These are phyloP conservation scores for Festucalex cinctus DNA, from an alignment of 2,113 vertebrate genomes.

Conservation along the genomic window DNA sequence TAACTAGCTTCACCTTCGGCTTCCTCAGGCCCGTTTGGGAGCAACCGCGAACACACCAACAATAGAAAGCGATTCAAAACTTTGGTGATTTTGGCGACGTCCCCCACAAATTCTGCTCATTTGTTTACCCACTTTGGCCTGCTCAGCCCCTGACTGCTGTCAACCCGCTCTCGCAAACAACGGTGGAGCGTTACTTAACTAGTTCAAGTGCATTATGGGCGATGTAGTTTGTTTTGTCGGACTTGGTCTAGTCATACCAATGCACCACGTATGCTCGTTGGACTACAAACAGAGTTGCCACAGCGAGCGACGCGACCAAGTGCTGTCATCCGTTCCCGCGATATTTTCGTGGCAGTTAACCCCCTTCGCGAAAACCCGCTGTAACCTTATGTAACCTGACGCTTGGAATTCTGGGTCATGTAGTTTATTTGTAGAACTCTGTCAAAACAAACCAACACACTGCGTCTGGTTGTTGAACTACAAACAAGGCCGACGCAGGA, in stretches of 20 bases:
- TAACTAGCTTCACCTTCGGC: constrained; percentile 6
- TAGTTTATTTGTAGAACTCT: background rate
- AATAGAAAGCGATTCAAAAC: background rate
- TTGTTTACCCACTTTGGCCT: constrained; percentile 65
- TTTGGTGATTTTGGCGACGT: background rate
- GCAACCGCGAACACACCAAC: constrained; percentile 20
- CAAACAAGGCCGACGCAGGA: constrained; percentile 39
- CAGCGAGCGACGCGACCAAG: constrained; percentile 38
- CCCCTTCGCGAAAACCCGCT: too few species aligned
- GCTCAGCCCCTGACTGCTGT: constrained; percentile 45
- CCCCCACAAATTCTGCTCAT: constrained; percentile 29
- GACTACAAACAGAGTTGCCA: constrained; percentile 42
- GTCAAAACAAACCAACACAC: rapidly evolving
- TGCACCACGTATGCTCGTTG: rapidly evolving
- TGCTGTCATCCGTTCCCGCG: background rate
- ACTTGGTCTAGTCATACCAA: rapidly evolving
- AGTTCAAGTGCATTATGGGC: constrained; percentile 40
- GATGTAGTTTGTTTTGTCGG: background rate
- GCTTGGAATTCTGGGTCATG: constrained; percentile 43
- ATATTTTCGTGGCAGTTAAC: background rate
- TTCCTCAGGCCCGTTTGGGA: background rate
- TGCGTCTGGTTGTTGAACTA: constrained; percentile 30
- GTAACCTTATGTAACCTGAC: constrained; percentile 29
- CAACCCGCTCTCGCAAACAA: constrained; percentile 41
- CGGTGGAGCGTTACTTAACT: constrained; percentile 53